Evolutionary conservation across 2,797 vertebrate species (phyloP).

Genomic region (Tragopan temminckii): DNA sequence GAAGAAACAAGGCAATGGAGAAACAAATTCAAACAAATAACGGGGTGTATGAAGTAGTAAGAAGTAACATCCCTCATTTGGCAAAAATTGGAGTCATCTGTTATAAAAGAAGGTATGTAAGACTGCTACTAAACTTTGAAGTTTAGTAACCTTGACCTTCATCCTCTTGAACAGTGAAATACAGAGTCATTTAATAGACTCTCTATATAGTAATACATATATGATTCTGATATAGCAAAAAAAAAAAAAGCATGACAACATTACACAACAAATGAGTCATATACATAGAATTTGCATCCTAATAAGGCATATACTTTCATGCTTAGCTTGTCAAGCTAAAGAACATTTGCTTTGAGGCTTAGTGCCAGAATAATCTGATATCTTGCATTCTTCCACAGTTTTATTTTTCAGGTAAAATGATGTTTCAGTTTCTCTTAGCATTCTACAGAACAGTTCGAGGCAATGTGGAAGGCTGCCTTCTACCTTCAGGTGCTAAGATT

Average conservation of each 20-base stretch:
- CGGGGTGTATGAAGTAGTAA: neutral
- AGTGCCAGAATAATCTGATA: neutral
- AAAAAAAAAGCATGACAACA: neutral
- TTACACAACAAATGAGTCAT: neutral
- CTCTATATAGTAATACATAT: neutral
- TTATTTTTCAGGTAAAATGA: neutral
- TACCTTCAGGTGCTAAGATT: neutral
- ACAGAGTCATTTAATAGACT: neutral
- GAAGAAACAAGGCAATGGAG: accelerated
- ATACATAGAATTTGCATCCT: neutral
- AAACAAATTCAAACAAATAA: neutral
- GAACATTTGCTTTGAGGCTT: neutral
- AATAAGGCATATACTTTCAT: neutral
- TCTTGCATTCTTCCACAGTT: neutral
- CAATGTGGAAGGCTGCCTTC: neutral
- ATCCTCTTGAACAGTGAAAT: neutral
- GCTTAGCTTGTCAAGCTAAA: neutral
- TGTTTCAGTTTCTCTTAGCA: neutral
- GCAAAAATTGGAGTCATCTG: neutral
- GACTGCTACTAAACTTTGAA: neutral
- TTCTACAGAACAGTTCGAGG: neutral
- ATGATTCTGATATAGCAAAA: neutral
- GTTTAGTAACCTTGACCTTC: neutral
- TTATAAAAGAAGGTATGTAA: neutral
- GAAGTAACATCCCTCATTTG: neutral